Percentiles rank a stretch among this genome's conserved stretches.
phyloP scores from a whole-genome alignment of 2,113 vertebrate species.

The Paralichthys olivaceus region DNA sequence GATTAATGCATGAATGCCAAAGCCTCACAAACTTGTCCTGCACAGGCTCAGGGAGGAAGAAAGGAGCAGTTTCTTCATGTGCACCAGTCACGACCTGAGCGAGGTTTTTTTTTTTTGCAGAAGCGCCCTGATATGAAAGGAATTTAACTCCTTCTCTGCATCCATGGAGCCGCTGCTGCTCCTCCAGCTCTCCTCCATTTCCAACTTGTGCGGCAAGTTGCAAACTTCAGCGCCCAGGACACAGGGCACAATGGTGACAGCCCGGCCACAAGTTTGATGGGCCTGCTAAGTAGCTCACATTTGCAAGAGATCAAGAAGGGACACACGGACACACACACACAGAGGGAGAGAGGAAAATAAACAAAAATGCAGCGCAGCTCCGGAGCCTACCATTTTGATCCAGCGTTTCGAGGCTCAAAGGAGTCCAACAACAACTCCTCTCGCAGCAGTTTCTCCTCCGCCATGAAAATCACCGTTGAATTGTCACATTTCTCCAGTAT shows the following conservation, averaged over 20 bases:
- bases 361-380: conserved; percentile 69
- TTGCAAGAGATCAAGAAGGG: not conserved
- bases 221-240: conserved; percentile 69
- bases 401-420: conserved; percentile 81
- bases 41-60: conserved; percentile 10
- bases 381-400: conserved; percentile 88
- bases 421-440: conserved; percentile 85
- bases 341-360: conserved; percentile 43
- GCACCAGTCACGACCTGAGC: conserved; percentile 75
- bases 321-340: not conserved
- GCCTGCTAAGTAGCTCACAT: not conserved
- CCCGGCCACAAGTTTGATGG: not conserved
- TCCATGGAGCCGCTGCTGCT: conserved; percentile 71
- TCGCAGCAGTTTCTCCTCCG: conserved; percentile 79
- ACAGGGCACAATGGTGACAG: conserved; percentile 33
- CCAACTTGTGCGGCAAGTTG: conserved; percentile 76
- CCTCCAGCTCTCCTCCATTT: conserved; percentile 64
- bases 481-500: conserved; percentile 81
- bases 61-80: conserved; percentile 16
- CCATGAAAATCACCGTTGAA: conserved; percentile 81
- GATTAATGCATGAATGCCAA: conserved; percentile 35
- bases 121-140: conserved; percentile 68
- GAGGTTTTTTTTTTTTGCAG: conserved; percentile 3
- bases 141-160: conserved; percentile 82
- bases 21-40: conserved; percentile 48